Evolutionary conservation across 2,888 invertebrate species (phyloP), one percentile per base, ranked within the genome.

Genomic region (Thera britannica): DNA sequence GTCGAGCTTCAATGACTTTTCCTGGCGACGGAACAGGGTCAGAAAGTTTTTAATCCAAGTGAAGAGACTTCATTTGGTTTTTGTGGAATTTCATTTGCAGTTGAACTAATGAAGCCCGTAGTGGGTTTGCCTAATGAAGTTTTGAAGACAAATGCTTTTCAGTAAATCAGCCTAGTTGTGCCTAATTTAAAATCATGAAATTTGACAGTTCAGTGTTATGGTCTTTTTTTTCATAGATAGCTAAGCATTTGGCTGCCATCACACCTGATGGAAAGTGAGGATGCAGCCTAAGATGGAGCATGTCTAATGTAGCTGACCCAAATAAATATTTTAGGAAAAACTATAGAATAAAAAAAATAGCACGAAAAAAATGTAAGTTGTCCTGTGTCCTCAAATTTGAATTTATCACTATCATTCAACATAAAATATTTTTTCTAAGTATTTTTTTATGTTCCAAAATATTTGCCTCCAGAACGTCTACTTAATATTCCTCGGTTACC

Each of bases 1-100:
- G 67, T 54, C 58, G n/a, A 52, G 66, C 69, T 72, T 67, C 70
- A 74, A 70, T 72, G 67, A 71, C 66, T 70, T 64, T 66, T 60
- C 61, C 67, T 67, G 67, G 63, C 57, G 55, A 9, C 56, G 51
- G 36, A 61, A 54, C 60, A 48, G 54, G 58, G 49, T 36, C 61
- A 62, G 58, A 48, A 62, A 58, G 57, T 66, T 67, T 67, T 64
- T 70, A 64, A 66, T 66, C 63, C 58, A 41, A 63, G 41, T 23
- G 62, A 57, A 56, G 65, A 62, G 51, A 48, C 52, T 46, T 58
- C 41, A 55, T 52, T 65, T 11, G 55, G 51, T 58, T 63, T 63
- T 52, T 44, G 51, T 57, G 49, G 12, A 12, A 8, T 12, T 60
- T 46, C 44, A 54, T 51, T 58, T 48, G 48, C 55, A 52, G 12